A percentile compares a stretch with the other conserved stretches of the same genome.
Conservation (phyloP, 2,113 vertebrate genomes). For the Mellivora capensis region DNA sequence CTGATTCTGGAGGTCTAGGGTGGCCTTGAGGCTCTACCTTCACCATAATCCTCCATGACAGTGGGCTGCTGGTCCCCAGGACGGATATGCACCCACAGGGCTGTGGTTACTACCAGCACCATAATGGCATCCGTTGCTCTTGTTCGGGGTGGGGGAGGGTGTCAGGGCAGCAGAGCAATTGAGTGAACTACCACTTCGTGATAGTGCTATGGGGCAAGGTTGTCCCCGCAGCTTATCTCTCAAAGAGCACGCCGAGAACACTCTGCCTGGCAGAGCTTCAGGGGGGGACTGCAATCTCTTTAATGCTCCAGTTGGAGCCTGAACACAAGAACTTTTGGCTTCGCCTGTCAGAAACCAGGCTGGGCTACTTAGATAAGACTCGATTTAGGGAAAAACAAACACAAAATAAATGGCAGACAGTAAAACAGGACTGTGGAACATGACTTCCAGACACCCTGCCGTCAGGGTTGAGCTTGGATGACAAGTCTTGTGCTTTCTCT, state of each 20-base stretch:
- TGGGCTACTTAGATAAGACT: slow-evolving; percentile 11
- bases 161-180: background rate
- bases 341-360: background rate
- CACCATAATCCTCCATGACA: background rate
- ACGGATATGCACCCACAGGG: background rate
- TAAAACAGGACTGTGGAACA: background rate
- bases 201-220: background rate
- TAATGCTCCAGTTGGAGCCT: background rate
- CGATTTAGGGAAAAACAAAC: background rate
- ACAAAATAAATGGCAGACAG: background rate
- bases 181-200: background rate
- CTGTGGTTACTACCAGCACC: background rate
- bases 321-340: background rate
- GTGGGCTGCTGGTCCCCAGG: background rate
- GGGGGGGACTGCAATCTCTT: background rate
- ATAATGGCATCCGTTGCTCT: background rate
- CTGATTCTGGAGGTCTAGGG: background rate
- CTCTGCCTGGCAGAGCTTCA: background rate
- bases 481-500: background rate
- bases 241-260: background rate
- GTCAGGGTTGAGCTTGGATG: background rate
- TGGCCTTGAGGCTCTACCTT: background rate
- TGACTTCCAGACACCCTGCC: background rate
- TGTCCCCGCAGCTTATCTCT: background rate
- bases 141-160: background rate